Evolutionary conservation across 2,888 invertebrate genomes (phyloP), one percentile per base, ranked within the genome.

Genomic region (Enchytraeus crypticus): DNA sequence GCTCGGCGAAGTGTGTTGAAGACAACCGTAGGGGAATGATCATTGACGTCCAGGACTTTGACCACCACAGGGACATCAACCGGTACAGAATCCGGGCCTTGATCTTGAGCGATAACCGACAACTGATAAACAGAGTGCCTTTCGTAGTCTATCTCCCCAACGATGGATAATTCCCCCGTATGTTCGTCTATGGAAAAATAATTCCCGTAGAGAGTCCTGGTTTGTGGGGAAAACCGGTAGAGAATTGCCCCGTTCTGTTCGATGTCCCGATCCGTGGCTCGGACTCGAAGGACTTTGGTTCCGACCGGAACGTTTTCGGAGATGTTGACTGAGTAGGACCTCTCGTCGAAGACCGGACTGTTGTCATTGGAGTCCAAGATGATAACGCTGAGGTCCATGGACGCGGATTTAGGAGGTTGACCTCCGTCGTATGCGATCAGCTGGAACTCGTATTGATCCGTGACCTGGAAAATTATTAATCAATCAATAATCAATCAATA

Each of bases 341-440:
- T 8, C 18, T 29, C 18, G 21, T 51, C 51, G 43, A 65, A 65
- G 11, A 54, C 66, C 14, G 65, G 65, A 18, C 33, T 53, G 62
- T 65, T 64, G 29, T 65, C 65, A 43, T 65, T 65, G 14, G 61
- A 46, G 34, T 65, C 65, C 18, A 57, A 8, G 14, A 65, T 61
- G 18, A 34, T n/a, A 21, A 65, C 32, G n/a, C 34, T 32, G 30
- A 65, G 51, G 29, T 58, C 60, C 27, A 67, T 59, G 4, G 63
- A 55, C 1, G 66, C 61, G 0, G 64, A 59, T 21, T 38, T 32
- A 14, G 62, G 54, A 1, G 63, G 63, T 4, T 27, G 26, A 14
- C 68, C 66, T 2, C 66, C 68, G 49, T 69, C 69, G 45, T 63
- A 63, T 4, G 65, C 66, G 3, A 63, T 55, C 18, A 69, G 51